These are phyloP conservation scores for Chydorus sphaericus DNA, from an alignment of 2,888 invertebrate genomes.

Conservation along the genomic window DNA sequence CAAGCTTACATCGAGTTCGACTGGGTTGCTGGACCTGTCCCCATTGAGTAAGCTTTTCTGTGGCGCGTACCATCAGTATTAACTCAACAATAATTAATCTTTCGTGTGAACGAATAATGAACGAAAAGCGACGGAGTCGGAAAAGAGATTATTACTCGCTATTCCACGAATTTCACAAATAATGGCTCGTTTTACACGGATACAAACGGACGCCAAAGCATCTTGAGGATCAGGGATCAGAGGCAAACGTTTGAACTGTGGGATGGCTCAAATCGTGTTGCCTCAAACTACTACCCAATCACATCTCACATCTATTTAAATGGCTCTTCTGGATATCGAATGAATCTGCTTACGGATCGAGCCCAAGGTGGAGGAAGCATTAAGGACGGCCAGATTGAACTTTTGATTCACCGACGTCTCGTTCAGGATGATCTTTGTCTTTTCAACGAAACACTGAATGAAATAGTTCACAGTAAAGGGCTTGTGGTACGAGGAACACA, in stretches of 20 bases:
- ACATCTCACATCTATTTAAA: conserved; percentile 30
- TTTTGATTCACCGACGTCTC: conserved; percentile 48
- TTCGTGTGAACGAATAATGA: too few relatives aligned
- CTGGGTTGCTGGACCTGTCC: conserved; percentile 40
- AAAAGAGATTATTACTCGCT: conserved; percentile 35
- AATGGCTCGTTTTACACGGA: conserved; percentile 36
- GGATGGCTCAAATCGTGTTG: conserved; percentile 29
- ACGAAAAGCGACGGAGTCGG: conserved; percentile 27
- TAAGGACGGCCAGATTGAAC: conserved; percentile 54
- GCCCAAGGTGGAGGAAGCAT: conserved; percentile 69
- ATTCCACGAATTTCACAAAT: conserved; percentile 26
- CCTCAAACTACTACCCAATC: conserved; percentile 41
- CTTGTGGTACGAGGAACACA: too few relatives aligned
- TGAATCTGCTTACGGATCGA: conserved; percentile 39
- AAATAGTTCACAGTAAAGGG: too few relatives aligned
- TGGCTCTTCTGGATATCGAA: conserved; percentile 12
- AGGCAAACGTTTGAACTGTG: conserved; percentile 35
- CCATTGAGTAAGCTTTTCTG: conserved; percentile 24
- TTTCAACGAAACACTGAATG: too few relatives aligned
- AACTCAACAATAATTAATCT: too few relatives aligned
- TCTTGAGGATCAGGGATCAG: conserved; percentile 23
- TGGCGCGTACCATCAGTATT: too few relatives aligned
- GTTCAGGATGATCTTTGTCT: too few relatives aligned
- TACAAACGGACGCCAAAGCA: conserved; percentile 37
- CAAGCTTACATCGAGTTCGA: conserved; percentile 33